Conservation (phyloP, 2,888 invertebrate species). For the Drosophila neoperkinsi region DNA sequence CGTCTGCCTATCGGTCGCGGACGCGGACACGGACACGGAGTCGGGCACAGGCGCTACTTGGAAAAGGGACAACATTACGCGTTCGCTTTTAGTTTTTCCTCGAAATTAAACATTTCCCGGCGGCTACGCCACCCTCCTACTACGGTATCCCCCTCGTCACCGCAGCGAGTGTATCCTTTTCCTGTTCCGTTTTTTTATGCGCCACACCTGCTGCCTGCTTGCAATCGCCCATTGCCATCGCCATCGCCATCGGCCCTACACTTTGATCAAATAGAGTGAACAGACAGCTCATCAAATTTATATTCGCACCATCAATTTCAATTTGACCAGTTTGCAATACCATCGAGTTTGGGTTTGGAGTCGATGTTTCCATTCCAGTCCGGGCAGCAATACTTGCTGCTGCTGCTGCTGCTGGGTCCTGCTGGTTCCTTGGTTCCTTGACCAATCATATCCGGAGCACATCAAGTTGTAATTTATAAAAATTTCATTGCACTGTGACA, state of each 20-base stretch:
- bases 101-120: constrained; percentile 60
- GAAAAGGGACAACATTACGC: constrained; percentile 57
- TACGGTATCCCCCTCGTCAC: constrained; percentile 4
- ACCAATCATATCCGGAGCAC: constrained; percentile 63
- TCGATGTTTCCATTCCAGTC: constrained; percentile 66
- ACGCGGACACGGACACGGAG: too few relatives aligned
- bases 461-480: constrained; percentile 77
- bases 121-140: constrained; percentile 11
- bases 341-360: constrained; percentile 37
- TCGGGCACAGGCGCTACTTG: constrained; percentile 23
- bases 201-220: constrained; percentile 77
- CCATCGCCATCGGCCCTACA: constrained; percentile 8
- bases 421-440: constrained; percentile 26
- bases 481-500: constrained; percentile 77
- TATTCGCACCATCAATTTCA: constrained; percentile 75
- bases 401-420: background rate
- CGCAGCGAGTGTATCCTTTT: constrained; percentile 43
- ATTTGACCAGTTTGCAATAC: constrained; percentile 54
- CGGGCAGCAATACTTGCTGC: background rate
- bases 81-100: constrained; percentile 57
- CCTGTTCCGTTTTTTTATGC: constrained; percentile 57
- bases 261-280: constrained; percentile 42
- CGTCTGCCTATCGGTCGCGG: constrained; percentile 43
- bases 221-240: constrained; percentile 1
- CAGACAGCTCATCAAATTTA: constrained; percentile 67